Evolutionary conservation across 2,113 vertebrate species (phyloP), one percentile per base, ranked within the genome.

Genomic region (Microtus pennsylvanicus): DNA sequence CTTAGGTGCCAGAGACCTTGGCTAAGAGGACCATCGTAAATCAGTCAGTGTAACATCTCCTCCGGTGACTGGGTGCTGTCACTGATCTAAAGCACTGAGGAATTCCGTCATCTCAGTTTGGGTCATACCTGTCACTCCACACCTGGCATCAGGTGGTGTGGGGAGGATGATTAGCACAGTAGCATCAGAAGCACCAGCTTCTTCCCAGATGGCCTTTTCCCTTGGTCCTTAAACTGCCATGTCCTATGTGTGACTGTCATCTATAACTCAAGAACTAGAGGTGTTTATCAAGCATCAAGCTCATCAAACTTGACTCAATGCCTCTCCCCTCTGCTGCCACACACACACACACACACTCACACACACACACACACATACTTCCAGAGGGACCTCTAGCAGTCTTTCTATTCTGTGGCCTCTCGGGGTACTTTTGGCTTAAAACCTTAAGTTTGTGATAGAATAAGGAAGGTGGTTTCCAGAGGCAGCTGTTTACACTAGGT

Each of bases 1-100:
- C 86, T 69, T 12, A 38, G 24, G 14, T 55, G 50, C 50, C 91
- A 93, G 35, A 92, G 50, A 8, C 38, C 55, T 58, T 67, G 65
- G 28, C 67, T 76, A 92, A 81, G 70, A 94, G 92, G 88, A 24
- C 75, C 16, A 16, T 33, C 72, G 42, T 55, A 75, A 86, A 82
- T 67, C 63, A 52, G n/a, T 50, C 47, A n/a, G 17, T 78, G 93
- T 89, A 91, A 65, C 47, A 58, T 35, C 63, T 24, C 42, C 63
- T 24, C n/a, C 50, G 42, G 67, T 4, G 42, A 87, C 52, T 58
- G 70, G 87, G 35, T 30, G 1, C 30, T 38, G 22, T 7, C 76
- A 45, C 50, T 83, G 65, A 65, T 47, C 75, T n/a, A 38, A 2
- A 19, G 42, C 35, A 17, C 3, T 17, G 16, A 87, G 10, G 24